Evolutionary conservation across 2,797 vertebrate genomes (phyloP).

Genomic region (Anguilla pacifica): DNA sequence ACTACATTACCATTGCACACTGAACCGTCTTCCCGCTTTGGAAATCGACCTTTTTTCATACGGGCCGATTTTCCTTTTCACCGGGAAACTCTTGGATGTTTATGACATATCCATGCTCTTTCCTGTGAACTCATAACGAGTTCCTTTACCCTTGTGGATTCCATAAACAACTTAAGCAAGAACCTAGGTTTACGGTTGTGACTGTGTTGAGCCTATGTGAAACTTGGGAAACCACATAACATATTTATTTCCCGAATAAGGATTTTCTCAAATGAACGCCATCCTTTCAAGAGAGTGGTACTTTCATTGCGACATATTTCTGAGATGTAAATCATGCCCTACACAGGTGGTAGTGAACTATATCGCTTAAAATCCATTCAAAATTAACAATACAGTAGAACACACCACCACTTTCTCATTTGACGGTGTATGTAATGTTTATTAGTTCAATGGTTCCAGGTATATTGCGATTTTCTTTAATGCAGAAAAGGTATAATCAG

Average conservation of each 20-base stretch:
- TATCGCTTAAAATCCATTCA: neutral
- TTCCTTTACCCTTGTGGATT: neutral
- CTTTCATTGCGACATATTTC: neutral
- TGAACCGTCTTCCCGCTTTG: neutral
- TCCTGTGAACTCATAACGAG: neutral
- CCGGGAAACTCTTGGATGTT: neutral
- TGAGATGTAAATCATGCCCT: neutral
- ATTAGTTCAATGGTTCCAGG: neutral
- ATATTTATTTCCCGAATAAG: neutral
- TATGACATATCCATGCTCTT: neutral
- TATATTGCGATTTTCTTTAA: neutral
- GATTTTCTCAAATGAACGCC: neutral
- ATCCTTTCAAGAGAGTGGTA: neutral
- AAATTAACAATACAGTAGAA: neutral
- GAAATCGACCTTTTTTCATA: slow-evolving; percentile 19
- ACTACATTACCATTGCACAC: neutral
- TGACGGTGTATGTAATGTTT: neutral
- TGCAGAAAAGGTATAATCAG: too few relatives aligned
- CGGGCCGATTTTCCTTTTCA: neutral
- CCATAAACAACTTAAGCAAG: neutral
- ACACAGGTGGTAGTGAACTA: neutral
- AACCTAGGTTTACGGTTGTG: neutral
- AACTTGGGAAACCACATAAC: neutral
- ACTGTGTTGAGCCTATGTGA: neutral
- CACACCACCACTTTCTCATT: neutral